A percentile compares a stretch with the other conserved stretches of the same genome.
These are phyloP conservation scores for Camelus dromedarius DNA, from an alignment of 2,113 vertebrate genomes.

Conservation along the genomic window DNA sequence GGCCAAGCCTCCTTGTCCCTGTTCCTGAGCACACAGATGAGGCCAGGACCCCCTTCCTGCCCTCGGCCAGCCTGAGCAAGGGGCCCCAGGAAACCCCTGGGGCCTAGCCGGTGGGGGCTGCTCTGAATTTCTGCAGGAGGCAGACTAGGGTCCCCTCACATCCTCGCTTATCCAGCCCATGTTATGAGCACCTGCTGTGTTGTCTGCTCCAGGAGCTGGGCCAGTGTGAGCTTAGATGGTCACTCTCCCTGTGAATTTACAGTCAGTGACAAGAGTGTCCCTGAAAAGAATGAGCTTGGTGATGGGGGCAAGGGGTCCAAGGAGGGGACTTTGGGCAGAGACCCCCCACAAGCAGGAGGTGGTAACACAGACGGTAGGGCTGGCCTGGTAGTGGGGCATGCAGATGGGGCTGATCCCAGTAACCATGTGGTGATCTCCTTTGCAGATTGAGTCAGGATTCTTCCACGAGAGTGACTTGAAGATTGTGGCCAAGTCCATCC, in stretches of 20 bases:
- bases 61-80: accelerated
- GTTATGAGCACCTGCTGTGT: neutral
- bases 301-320: neutral
- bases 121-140: neutral
- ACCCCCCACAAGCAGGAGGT: too few species aligned
- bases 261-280: neutral
- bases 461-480: conserved; percentile 97
- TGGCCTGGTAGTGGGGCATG: neutral
- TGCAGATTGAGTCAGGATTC: conserved; percentile 97
- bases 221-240: too few species aligned
- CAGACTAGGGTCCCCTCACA: neutral
- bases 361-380: accelerated
- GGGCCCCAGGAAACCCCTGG: neutral
- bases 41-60: neutral
- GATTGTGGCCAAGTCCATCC: conserved; percentile 97
- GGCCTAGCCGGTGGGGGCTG: neutral
- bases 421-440: neutral
- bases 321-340: neutral
- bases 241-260: neutral
- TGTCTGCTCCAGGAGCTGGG: neutral
- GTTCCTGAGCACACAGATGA: neutral
- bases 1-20: too few species aligned
- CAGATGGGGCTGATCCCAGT: neutral
- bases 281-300: neutral
- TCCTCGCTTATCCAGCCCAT: accelerated